phyloP scores from a whole-genome alignment of 2,888 invertebrate species.

The Drosophila pullipes region DNA sequence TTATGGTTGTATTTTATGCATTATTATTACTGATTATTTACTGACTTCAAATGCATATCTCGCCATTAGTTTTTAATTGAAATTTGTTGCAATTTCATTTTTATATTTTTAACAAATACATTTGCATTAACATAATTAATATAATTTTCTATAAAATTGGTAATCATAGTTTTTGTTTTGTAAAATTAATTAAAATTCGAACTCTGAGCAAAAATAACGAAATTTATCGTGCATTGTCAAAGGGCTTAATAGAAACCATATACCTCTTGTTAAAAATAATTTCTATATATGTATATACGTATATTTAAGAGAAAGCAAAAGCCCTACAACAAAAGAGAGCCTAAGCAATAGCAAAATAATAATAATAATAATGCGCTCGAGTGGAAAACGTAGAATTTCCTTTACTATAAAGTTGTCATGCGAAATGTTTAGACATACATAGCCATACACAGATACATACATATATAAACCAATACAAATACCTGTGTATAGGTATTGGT shows the following conservation, averaged over 20 bases:
- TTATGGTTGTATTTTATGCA: not conserved
- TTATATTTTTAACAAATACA: not conserved
- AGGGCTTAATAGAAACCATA: not conserved
- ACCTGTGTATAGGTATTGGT: not conserved
- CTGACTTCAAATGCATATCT: too few relatives aligned
- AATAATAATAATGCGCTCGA: constrained; percentile 65
- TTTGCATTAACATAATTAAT: not conserved
- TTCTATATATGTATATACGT: not conserved
- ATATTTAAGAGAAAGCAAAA: constrained; percentile 7
- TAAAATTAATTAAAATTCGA: too few relatives aligned
- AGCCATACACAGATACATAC: constrained; percentile 1
- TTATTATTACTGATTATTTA: not conserved
- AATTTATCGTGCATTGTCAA: not conserved
- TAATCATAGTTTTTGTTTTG: too few relatives aligned
- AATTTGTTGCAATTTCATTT: not conserved
- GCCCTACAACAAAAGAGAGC: constrained; percentile 12
- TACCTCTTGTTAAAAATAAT: not conserved
- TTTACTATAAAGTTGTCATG: constrained; percentile 27
- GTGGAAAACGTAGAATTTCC: constrained; percentile 66
- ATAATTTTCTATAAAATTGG: not conserved
- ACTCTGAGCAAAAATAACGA: too few relatives aligned
- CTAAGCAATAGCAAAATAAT: constrained; percentile 21
- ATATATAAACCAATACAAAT: constrained; percentile 6
- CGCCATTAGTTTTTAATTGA: not conserved
- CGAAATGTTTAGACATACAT: constrained; percentile 7